Percentiles rank a stretch among this genome's conserved stretches.
Evolutionary conservation across 2,888 invertebrate species (phyloP).

Genomic region (Graphium colonna): DNA sequence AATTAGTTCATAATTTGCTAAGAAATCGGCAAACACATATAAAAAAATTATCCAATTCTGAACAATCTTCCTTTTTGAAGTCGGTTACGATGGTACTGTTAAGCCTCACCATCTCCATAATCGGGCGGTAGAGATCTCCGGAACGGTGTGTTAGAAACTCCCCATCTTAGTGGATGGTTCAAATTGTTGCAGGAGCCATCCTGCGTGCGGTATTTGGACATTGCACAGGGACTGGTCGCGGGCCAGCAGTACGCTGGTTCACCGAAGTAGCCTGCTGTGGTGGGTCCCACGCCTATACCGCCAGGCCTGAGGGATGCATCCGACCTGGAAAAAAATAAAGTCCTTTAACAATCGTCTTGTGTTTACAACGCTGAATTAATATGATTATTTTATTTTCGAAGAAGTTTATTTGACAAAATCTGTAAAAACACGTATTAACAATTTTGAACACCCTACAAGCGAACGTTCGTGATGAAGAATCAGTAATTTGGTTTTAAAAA

Average conservation of each 20-base stretch:
- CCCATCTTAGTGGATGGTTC: conserved; percentile 82
- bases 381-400: no score
- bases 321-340: conserved; percentile 49
- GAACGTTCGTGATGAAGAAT: no score
- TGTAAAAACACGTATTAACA: no score
- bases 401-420: not conserved
- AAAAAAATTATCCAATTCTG: no score
- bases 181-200: conserved; percentile 90
- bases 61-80: no score
- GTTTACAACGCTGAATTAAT: no score
- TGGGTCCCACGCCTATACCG: conserved; percentile 56
- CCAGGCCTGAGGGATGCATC: conserved; percentile 39
- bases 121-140: conserved; percentile 85
- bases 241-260: conserved; percentile 53
- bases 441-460: no score
- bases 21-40: no score
- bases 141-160: conserved; percentile 87
- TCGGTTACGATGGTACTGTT: no score
- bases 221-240: conserved; percentile 52
- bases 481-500: no score
- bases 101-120: conserved; percentile 85
- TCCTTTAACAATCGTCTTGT: no score
- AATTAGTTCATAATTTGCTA: no score
- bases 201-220: conserved; percentile 81
- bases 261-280: conserved; percentile 48